Evolutionary conservation across 1,140 invertebrate species (phyloP), one percentile per base, ranked within the genome.

Genomic region (Microplitis mediator): DNA sequence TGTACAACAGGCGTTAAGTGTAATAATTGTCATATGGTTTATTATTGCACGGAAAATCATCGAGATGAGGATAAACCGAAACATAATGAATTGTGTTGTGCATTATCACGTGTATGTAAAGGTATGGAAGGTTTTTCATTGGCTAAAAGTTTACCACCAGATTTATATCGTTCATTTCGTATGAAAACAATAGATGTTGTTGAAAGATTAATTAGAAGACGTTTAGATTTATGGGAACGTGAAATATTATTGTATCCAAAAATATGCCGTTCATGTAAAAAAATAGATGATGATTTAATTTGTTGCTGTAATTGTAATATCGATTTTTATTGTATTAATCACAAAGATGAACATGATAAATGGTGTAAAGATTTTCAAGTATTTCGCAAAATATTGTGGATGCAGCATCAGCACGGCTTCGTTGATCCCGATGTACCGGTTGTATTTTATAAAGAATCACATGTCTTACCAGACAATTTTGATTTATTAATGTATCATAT

Each of bases 201-300:
- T 61, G 89, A 92, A 75, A 86, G 88, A 56, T 82, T 85, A 2
- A 79, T 93, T 3, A 88, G 89, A 51, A 87, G 92, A 45, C 78
- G 81, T 4, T 76, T 93, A 31, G 83, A 89, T 9, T 86, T 91
- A 0, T 92, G 90, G 84, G 92, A 94, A 76, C 89, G 89, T 65
- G 93, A 93, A 76, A 88, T 91, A 0, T 78, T 94, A 4, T 81
- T 93, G 3, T 93, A 92, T 77, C 91, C 92, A 0, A 85, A 89
- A 31, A 83, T 91, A 2, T 94, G 92, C 77, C 79, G 82, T 4
- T 81, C 86, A 2, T 89, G 88, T 54, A 74, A 78, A 0, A 78
- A 75, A 13, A 91, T 90, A 65, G 82, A 89, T 8, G 87, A 90
- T 62, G 86, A 88, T 79, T 75, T 91, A 0, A 82, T 66, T 4